Base-by-base conservation (phyloP, 2,113 vertebrate species). In the Osmerus mordax region DNA sequence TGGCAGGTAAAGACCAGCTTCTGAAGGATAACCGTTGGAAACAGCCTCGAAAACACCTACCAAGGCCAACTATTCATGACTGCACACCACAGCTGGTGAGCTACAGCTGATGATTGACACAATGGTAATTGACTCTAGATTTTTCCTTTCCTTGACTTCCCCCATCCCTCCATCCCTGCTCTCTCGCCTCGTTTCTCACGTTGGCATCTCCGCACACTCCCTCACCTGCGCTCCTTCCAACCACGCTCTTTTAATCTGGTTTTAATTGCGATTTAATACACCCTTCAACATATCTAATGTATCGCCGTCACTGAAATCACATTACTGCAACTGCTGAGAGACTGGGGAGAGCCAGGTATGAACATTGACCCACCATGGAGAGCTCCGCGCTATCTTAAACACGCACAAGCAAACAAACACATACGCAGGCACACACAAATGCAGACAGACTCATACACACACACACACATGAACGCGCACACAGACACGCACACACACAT, bases 181-280 rank as follows among this genome's bases (percentile, higher is more conserved):
- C 41, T 47, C 8, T 36, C 54, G 9, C 54, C 55, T 56, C 15
- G 4, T 56, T 18, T 56, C 16, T 56, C 55, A 47, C 15, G 18
- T 18, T 56, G 55, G 55, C 55, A 56, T 56, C 15, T 16, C 55
- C 55, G 15, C 55, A 18, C 55, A 15, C 55, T 56, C 55, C 55
- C n/a, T 56, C 55, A 18, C 55, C 55, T 56, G 16, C 55, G 1
- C 55, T 56, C 55, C 55, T 16, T 56, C n/a, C 55, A 5, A 56
- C 55, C 15, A 5, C 55, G 55, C 60, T 75, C 65, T 55, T 32
- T 47, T 84, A 79, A 84, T 86, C 70, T 79, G 64, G 12, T 69
- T 87, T 82, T 88, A 86, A 83, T 86, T 87, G 70, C 32, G 3
- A 41, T 73, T 80, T 80, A 77, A 82, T 79, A 78, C 64, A 65